Evolutionary conservation across 2,888 invertebrate species (phyloP).

Genomic region (Pollenia angustigena): DNA sequence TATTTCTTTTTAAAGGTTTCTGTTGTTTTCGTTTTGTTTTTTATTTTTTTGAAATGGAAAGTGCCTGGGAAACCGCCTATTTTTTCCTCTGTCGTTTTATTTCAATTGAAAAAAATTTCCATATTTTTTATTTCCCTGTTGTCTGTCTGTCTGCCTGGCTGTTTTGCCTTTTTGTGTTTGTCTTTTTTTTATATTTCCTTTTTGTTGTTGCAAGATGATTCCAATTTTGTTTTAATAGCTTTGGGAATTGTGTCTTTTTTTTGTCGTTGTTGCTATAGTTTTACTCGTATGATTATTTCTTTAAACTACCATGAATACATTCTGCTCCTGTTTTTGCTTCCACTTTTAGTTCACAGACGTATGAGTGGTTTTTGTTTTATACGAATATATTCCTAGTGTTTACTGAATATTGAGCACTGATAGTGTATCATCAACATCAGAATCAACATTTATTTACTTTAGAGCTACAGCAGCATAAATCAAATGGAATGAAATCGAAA

Average conservation of each 20-base stretch:
- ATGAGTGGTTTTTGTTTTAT: conserved; percentile 35
- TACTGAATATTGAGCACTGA: conserved; percentile 38
- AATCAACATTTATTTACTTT: conserved; percentile 67
- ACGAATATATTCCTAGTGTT: conserved; percentile 1
- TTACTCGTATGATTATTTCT: conserved; percentile 38
- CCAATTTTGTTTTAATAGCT: conserved; percentile 73
- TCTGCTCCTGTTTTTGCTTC: not conserved
- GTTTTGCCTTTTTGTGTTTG: conserved; percentile 28
- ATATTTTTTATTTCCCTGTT: conserved; percentile 53
- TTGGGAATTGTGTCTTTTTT: conserved; percentile 68
- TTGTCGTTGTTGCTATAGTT: not conserved
- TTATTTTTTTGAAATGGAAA: conserved; percentile 60
- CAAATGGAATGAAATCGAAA: conserved; percentile 73
- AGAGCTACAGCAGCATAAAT: conserved; percentile 65
- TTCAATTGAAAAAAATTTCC: conserved; percentile 70
- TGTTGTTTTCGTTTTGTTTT: not conserved
- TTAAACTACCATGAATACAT: conserved; percentile 28
- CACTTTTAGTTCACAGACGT: conserved; percentile 46
- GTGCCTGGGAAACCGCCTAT: conserved; percentile 68
- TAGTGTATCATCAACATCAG: conserved; percentile 63
- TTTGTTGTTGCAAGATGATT: conserved; percentile 48
- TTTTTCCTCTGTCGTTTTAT: conserved; percentile 51
- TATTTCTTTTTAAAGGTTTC: conserved; percentile 5
- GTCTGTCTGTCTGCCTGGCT: conserved; percentile 17
- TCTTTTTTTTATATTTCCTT: not conserved